phyloP scores from a whole-genome alignment of 2,888 invertebrate genomes.

The Tinea pellionella region DNA sequence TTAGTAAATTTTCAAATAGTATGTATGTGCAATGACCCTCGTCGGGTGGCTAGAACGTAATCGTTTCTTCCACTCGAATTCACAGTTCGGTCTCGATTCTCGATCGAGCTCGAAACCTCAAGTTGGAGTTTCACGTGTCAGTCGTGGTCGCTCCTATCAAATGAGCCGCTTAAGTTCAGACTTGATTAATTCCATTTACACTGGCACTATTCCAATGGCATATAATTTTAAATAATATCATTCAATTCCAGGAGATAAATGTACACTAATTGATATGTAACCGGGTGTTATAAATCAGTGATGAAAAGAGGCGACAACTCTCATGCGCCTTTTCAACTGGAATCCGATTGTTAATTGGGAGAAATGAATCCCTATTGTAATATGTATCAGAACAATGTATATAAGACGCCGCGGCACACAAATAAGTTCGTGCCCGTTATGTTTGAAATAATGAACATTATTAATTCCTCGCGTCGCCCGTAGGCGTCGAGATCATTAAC shows the following conservation, averaged over 20 bases:
- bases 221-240: slow-evolving; percentile 3
- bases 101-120: slow-evolving; percentile 7
- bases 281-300: neutral
- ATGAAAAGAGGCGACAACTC: neutral
- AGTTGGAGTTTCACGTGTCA: slow-evolving; percentile 12
- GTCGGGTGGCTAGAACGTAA: neutral
- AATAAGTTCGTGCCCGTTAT: neutral
- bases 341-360: slow-evolving; percentile 2
- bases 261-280: neutral
- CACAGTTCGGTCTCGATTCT: slow-evolving; percentile 18
- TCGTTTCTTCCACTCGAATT: slow-evolving; percentile 49
- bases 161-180: neutral
- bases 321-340: neutral
- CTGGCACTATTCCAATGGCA: slow-evolving; percentile 2
- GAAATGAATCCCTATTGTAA: neutral
- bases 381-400: neutral
- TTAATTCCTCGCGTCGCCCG: slow-evolving; percentile 24
- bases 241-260: neutral
- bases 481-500: slow-evolving; percentile 22
- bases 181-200: slow-evolving; percentile 13
- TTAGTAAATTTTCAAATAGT: too few species aligned
- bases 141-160: slow-evolving; percentile 11
- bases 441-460: slow-evolving; percentile 16
- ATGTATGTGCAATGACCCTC: too few species aligned
- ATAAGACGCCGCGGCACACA: neutral